Evolutionary conservation across 1,140 invertebrate genomes (phyloP).

Genomic region (Caerostris extrusa): DNA sequence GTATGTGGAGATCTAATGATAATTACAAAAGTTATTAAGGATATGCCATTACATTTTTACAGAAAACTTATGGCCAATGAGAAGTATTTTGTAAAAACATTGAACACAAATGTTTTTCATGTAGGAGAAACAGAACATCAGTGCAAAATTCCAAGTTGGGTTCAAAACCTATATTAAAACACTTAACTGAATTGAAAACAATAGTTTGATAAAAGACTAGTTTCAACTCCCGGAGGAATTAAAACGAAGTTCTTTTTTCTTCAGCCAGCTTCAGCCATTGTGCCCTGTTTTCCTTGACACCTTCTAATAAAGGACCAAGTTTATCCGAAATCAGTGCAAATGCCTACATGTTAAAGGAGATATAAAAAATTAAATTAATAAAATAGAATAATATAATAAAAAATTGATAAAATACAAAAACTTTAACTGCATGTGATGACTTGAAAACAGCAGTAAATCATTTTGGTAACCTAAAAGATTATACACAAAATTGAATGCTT

Average conservation of each 20-base stretch:
- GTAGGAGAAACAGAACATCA: neutral
- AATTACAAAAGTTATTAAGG: no score
- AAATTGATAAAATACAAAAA: neutral
- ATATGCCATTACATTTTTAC: no score
- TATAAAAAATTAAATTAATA: neutral
- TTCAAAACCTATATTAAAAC: neutral
- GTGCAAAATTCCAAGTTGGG: neutral
- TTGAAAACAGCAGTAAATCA: neutral
- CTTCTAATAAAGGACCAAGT: constrained; percentile 90
- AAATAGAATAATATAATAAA: neutral
- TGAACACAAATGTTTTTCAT: neutral
- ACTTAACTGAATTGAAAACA: neutral
- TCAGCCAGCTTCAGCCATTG: constrained; percentile 90
- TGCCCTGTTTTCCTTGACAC: constrained; percentile 90
- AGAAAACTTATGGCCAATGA: neutral
- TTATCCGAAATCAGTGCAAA: constrained; percentile 90
- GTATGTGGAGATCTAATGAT: no score
- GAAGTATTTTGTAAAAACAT: neutral
- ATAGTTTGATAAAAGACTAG: neutral
- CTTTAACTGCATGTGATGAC: neutral
- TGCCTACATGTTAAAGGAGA: constrained; percentile 84
- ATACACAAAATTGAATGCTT: no score
- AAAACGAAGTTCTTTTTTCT: neutral
- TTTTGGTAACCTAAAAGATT: no score
- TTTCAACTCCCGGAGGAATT: neutral